Base-by-base conservation (phyloP, 1,140 invertebrate species). In the Lordiphosa clarofinis region DNA sequence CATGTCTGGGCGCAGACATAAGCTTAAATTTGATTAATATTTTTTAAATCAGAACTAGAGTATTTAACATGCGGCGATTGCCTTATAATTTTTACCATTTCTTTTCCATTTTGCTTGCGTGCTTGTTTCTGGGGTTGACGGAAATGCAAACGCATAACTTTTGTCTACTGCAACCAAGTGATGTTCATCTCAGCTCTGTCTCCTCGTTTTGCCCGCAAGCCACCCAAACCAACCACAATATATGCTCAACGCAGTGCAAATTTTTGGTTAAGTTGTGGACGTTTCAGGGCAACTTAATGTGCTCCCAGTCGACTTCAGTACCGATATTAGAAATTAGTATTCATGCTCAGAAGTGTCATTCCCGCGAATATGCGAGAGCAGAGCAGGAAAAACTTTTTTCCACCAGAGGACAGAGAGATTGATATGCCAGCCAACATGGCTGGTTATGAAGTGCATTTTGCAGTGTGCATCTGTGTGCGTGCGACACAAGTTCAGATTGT, bases 261-360 rank as follows among this genome's bases (percentile, higher is more conserved):
- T 82, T 84, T 84, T 56, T 84, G 73, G 47, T 55, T 72, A 52
- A 70, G 56, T 81, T 46, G 42, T 13, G 19, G 55, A 47, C 21
- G 31, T 31, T 35, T 50, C 35, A 38, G 35, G 19, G 40, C 57
- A 75, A 69, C 78, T 75, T 81, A 75, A 84, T 81, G 73, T 73
- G 73, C 65, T 84, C 47, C 52, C 36, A 36, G 9, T 10, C 36
- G 58, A 57, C 48, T 53, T 58, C 49, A 53, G 73, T 59, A 73
- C 56, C 78, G 44, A 82, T 73, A 84, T 84, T 84, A 84, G 67
- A 82, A 82, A 84, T 84, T 82, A 82, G 78, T 82, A 82, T 82
- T 82, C 73, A 82, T 84, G 62, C 70, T 84, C n/a, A n/a, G n/a
- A n/a, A n/a, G n/a, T n/a, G n/a, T n/a, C n/a, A n/a, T n/a, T n/a